Conservation (phyloP, 2,113 vertebrate genomes). For the Tretioscincus oriximinensis region DNA sequence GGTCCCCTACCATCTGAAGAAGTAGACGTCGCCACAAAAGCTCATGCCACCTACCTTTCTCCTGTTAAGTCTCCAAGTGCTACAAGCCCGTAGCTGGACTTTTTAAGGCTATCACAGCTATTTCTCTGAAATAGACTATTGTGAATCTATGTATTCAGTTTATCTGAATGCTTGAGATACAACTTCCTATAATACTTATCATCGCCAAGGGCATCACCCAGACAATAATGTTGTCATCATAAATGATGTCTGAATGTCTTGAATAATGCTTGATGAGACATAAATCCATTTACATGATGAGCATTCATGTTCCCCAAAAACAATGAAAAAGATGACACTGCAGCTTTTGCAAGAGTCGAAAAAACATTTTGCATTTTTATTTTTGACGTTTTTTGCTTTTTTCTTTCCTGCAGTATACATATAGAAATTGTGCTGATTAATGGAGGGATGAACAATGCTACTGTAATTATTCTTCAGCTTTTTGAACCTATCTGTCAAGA, state of each 20-base stretch:
- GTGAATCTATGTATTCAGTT: not conserved
- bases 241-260: not conserved
- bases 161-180: not conserved
- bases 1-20: too few relatives aligned
- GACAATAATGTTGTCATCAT: not conserved
- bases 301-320: not conserved
- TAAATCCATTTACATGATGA: too few relatives aligned
- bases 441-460: not conserved
- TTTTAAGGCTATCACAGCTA: too few relatives aligned
- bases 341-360: not conserved
- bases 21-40: too few relatives aligned
- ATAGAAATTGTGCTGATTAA: not conserved
- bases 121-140: too few relatives aligned
- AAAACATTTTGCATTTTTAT: not conserved
- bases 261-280: not conserved
- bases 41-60: too few relatives aligned
- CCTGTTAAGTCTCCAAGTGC: too few relatives aligned
- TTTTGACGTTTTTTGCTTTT: not conserved
- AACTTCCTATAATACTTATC: too few relatives aligned
- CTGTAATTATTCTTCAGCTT: not conserved
- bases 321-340: not conserved
- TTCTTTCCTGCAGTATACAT: not conserved
- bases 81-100: too few relatives aligned
- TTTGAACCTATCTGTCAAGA: conserved; percentile 1
- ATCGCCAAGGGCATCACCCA: not conserved